Conservation (phyloP, 2,888 invertebrate species). For the Macrosoma leucophasiata region DNA sequence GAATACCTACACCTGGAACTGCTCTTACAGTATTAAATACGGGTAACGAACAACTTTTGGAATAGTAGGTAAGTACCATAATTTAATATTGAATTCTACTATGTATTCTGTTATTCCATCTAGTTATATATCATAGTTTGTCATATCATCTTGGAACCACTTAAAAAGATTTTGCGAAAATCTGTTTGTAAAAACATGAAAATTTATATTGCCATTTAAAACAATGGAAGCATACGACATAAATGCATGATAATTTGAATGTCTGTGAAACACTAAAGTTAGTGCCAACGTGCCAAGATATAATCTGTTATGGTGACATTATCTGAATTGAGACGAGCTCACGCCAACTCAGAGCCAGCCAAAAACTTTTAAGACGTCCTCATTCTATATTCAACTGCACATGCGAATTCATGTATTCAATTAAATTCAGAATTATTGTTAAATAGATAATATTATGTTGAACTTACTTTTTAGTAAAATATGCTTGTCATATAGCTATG, state of each 20-base stretch:
- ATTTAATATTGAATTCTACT: constrained; percentile 34
- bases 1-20: constrained; percentile 40
- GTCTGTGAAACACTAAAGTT: constrained; percentile 39
- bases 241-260: constrained; percentile 50
- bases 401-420: constrained; percentile 20
- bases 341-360: constrained; percentile 60
- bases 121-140: too few relatives aligned
- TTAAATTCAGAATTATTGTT: constrained; percentile 1
- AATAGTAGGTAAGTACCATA: constrained; percentile 25
- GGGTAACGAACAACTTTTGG: constrained; percentile 34
- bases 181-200: too few relatives aligned
- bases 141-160: too few relatives aligned
- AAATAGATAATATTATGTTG: not conserved
- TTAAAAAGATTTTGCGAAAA: too few relatives aligned
- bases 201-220: constrained; percentile 17
- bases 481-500: not conserved
- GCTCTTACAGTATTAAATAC: constrained; percentile 41
- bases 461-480: not conserved
- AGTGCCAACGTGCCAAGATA: constrained; percentile 72
- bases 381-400: constrained; percentile 38
- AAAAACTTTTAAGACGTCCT: constrained; percentile 55
- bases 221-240: constrained; percentile 45
- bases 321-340: constrained; percentile 45
- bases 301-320: constrained; percentile 73
- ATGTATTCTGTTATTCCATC: too few relatives aligned